Evolutionary conservation across 2,888 invertebrate species (phyloP), one percentile per base, ranked within the genome.

Genomic region (Leucania comma): DNA sequence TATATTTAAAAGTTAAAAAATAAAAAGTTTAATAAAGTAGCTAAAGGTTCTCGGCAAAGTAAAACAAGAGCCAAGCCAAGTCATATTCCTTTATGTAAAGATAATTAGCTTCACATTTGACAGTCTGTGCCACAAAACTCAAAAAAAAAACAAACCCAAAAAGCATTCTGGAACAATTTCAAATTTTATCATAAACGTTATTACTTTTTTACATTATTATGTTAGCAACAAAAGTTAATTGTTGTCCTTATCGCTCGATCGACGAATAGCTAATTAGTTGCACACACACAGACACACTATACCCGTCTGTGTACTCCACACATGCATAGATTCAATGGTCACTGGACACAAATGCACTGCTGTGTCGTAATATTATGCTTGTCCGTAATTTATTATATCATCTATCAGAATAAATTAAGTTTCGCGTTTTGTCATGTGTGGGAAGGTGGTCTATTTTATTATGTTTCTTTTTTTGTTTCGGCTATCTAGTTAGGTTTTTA

Each of bases 181-280:
- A 60, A 83, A 81, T 76, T 82, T 83, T 82, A 85, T 84, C 79
- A 82, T 85, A 85, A 85, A 82, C 82, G 85, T 84, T 85, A 85
- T 81, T 84, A 81, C 81, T 78, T 75, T 77, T 84, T 78, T 78
- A 78, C 78, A 75, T 81, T 87, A 86, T 78, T 77, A 81, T 78
- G 75, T 78, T 71, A 78, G 84, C 78, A 85, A 87, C 87, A 87
- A 86, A 88, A 90, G 88, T 89, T 88, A 90, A 89, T 89, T 88
- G 87, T 87, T 78, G 84, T 79, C 83, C 78, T 88, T 88, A 89
- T 89, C 88, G 86, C 83, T 66, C 75, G 86, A 89, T 90, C 89
- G 83, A 79, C 75, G 87, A 86, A 86, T 87, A 83, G 83, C 77
- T 90, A 89, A 89, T 89, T 89, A 89, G 88, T 75, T 70, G 64